Evolutionary conservation across 2,113 vertebrate genomes (phyloP).

Genomic region (Varanus salvator): DNA sequence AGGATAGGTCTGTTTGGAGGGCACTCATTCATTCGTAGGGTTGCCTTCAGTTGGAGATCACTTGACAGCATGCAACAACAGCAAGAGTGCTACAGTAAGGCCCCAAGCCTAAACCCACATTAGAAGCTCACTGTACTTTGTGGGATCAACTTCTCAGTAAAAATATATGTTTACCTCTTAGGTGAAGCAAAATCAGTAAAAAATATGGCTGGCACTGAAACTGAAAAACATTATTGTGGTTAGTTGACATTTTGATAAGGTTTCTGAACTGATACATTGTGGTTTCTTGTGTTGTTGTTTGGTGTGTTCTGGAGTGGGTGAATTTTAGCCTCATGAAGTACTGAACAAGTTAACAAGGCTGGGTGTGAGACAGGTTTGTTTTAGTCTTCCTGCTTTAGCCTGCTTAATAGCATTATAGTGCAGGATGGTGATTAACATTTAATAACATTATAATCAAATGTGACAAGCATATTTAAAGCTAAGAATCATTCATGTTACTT

Average conservation of each 20-base stretch:
- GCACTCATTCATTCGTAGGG: no score
- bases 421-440: background rate
- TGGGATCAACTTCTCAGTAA: background rate
- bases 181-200: background rate
- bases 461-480: background rate
- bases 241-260: conserved; percentile 6
- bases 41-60: no score
- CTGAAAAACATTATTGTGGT: background rate
- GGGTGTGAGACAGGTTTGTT: no score
- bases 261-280: background rate
- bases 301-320: background rate
- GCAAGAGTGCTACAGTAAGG: background rate
- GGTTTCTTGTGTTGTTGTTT: background rate
- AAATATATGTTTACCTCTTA: background rate
- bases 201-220: background rate
- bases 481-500: background rate
- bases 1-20: no score
- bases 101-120: background rate
- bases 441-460: background rate
- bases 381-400: background rate
- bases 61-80: no score
- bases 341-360: background rate
- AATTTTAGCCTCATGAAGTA: background rate
- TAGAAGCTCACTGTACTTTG: background rate
- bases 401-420: background rate